Base-by-base conservation (phyloP, 2,113 vertebrate species). In the Fregata magnificens region DNA sequence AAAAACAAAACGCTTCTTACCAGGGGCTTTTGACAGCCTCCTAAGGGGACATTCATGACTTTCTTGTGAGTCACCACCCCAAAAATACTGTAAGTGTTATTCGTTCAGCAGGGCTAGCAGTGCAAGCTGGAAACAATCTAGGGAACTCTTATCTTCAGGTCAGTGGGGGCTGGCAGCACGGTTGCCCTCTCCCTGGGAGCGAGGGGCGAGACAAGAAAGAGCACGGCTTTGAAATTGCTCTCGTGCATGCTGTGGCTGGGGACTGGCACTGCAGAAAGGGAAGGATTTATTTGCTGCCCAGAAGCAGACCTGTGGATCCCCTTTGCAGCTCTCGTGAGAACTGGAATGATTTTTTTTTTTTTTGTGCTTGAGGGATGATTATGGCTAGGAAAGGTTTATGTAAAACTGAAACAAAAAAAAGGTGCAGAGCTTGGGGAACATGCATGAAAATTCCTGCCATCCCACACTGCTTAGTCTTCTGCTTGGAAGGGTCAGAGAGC, bases 101-200 rank as follows among this genome's bases (percentile, higher is more conserved):
- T 96, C 72, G 5, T 92, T 88, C 53, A 86, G 82, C 34, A 0
- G 88, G 89, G 73, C 87, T 90, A 82, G 70, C 83, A 17, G 92
- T 95, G 95, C 94, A 97, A 97, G 82, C 93, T 97, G 97, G 97
- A 98, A 97, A 97, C 97, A 97, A 98, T 97, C 95, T 97, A 80
- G 97, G 85, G 97, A 98, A 98, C 96, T 97, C 95, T 96, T 80
- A 59, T 97, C 96, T 97, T 97, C 95, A 97, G 97, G 97, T 98
- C 95, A 93, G 93, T 13, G 72, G 93, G 95, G 94, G 86, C 82
- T 88, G 92, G 94, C 88, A 77, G 88, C 42, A 13, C 2, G 5
- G 81, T 44, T 14, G 1, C n/a, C 14, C 72, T 52, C 58, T 32
- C 44, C 50, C 77, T 31, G 82, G 82, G 90, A 92, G 24, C 58